Evolutionary conservation across 2,113 vertebrate genomes (phyloP), one percentile per base, ranked within the genome.

Genomic region (Cyprinodon variegatus): DNA sequence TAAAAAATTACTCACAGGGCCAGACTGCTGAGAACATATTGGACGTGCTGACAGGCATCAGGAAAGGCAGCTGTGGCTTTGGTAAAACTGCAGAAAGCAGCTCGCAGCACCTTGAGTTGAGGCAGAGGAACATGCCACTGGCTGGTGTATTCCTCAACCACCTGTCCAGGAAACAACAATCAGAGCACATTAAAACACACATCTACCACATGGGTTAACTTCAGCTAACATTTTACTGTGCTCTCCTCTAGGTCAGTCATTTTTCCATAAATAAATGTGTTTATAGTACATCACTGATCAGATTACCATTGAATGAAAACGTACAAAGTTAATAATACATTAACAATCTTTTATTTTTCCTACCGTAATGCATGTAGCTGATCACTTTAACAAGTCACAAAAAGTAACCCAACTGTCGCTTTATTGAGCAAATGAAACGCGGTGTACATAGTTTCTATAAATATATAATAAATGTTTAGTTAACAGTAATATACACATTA

Each of bases 71-170:
- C 92, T 4, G 95, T 96, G 88, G 96, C 96, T 71, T 95, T 96
- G 0, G 97, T 98, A 85, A 99, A 99, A 85, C 95, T 95, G 89
- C 96, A 95, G 41, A 99, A 96, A 0, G 97, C 97, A 0, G 96
- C 97, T 90, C 96, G 95, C 70, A 99, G 95, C 88, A 99, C 96
- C 85, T 98, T 97, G 48, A 99, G 95, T 83, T 99, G 97, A 3
- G 98, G 98, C 82, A 99, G 90, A 78, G 97, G 98, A 67, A 99
- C 97, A 73, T 99, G 98, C 96, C 97, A 99, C 79, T 96, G 94
- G 11, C 97, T 95, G 37, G 98, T 97, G 88, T 99, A 96, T 77
- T 98, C 97, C 92, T 98, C 97, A 53, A 98, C 96, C 89, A 99
- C 90, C 98, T 99, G 68, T 40, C 17, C 12, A 36, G 11, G 17